A percentile compares a stretch with the other conserved stretches of the same genome.
Conservation (phyloP, 2,888 invertebrate species). For the Euproctis similis region DNA sequence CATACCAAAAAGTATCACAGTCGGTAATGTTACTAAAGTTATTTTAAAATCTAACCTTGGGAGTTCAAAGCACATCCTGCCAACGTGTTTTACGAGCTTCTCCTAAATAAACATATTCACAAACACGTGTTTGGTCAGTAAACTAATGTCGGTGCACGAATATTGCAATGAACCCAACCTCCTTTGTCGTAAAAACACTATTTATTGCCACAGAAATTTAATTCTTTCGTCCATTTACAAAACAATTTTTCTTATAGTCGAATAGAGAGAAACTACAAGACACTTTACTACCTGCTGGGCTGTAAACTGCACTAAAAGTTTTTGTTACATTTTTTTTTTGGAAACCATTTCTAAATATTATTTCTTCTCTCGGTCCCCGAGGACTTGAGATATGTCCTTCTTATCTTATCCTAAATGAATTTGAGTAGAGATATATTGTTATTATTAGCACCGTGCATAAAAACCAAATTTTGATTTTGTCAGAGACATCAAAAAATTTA, state of each 20-base stretch:
- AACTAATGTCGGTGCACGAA: conserved; percentile 37
- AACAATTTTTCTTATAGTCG: conserved; percentile 39
- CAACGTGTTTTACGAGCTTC: conserved; percentile 60
- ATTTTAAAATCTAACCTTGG: conserved; percentile 64
- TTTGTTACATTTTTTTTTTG: conserved; percentile 42
- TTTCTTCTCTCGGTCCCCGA: conserved; percentile 37
- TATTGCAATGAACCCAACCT: conserved; percentile 27
- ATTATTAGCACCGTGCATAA: conserved; percentile 27
- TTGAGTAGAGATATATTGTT: conserved; percentile 42
- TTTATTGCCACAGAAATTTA: conserved; percentile 53
- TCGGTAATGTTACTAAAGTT: conserved; percentile 19
- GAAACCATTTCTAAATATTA: conserved; percentile 53
- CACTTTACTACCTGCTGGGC: conserved; percentile 54
- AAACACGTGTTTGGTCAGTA: conserved; percentile 59
- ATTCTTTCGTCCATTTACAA: conserved; percentile 45
- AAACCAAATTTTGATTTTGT: conserved; percentile 18
- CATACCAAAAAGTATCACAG: conserved; percentile 5
- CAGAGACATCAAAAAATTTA: conserved; percentile 9
- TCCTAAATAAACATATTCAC: conserved; percentile 68
- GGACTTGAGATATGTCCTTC: conserved; percentile 49
- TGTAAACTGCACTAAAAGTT: conserved; percentile 41
- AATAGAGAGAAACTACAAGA: conserved; percentile 33
- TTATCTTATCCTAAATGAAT: conserved; percentile 54
- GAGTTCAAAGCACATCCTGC: conserved; percentile 69
- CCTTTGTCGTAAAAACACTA: conserved; percentile 43